Evolutionary conservation across 2,797 vertebrate genomes (phyloP).

Genomic region (Danio choprae): DNA sequence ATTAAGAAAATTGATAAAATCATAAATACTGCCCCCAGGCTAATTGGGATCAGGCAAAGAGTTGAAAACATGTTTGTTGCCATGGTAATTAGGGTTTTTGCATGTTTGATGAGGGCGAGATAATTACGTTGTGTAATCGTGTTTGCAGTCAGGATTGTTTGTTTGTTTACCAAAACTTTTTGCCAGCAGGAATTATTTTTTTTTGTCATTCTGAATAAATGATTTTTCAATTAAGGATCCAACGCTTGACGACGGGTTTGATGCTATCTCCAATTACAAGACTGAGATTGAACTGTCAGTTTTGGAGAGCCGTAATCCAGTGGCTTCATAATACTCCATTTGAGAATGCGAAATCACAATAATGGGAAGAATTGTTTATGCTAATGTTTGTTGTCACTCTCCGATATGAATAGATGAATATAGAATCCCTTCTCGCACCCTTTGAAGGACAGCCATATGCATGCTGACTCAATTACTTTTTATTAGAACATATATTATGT

Average conservation of each 20-base stretch:
- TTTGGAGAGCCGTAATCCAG: slow-evolving; percentile 47
- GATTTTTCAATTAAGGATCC: slow-evolving; percentile 62
- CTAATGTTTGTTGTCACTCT: slow-evolving; percentile 42
- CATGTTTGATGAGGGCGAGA: slow-evolving; percentile 74
- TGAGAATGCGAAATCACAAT: slow-evolving; percentile 36
- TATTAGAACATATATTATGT: slow-evolving; percentile 39
- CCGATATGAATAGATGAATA: slow-evolving; percentile 47
- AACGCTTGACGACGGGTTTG: slow-evolving; percentile 57
- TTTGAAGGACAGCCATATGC: slow-evolving; percentile 47
- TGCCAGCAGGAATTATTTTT: slow-evolving; percentile 70
- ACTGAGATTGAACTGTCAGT: slow-evolving; percentile 59
- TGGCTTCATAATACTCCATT: slow-evolving; percentile 43
- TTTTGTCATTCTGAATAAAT: slow-evolving; percentile 75
- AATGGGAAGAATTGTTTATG: slow-evolving; percentile 50
- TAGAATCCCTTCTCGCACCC: slow-evolving; percentile 5
- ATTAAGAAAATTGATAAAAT: slow-evolving; percentile 69
- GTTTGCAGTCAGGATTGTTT: slow-evolving; percentile 77
- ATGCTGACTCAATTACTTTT: slow-evolving; percentile 48
- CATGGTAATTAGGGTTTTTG: slow-evolving; percentile 71
- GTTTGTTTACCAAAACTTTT: slow-evolving; percentile 76
- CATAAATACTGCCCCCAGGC: slow-evolving; percentile 63
- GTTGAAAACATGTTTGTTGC: slow-evolving; percentile 69
- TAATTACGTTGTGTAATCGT: slow-evolving; percentile 76
- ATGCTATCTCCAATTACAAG: slow-evolving; percentile 54
- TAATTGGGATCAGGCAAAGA: slow-evolving; percentile 58